Evolutionary conservation across 1,140 invertebrate species (phyloP), one percentile per base, ranked within the genome.

Genomic region (Papilio helenus): DNA sequence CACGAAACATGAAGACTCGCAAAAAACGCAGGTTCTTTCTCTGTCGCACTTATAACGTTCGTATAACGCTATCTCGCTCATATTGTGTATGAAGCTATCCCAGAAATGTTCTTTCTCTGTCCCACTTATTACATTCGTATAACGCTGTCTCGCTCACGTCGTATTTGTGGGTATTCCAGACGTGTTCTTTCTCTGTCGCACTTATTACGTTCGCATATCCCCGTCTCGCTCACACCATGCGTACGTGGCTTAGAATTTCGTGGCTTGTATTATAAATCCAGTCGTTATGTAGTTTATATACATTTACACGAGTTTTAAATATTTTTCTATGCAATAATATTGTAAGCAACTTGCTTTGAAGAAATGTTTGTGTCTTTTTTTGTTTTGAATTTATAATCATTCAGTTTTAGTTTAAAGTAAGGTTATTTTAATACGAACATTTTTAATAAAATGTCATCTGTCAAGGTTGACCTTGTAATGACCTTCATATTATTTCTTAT

Each of bases 291-390:
- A 68, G 61, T 68, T 68, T 29, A 68, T 29, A 68, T 68, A 68
- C 26, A 68, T 68, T 68, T 68, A 68, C 61, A 68, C 61, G 61
- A 68, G 61, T 68, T 68, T 68, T 68, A 68, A 68, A 68, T 68
- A 68, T 68, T 68, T 68, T 68, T 68, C 61, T 68, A 68, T 68
- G 61, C 26, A 68, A 68, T 29, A 68, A 29, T 68, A 68, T 68
- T 16, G 26, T 68, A 68, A 68, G 61, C 10, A 68, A 68, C 16
- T 29, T 29, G 61, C 61, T 68, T 68, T 68, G 12, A 65, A 26
- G 23, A 20, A 58, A 20, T 9, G 23, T 65, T 9, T 58, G n/a
- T 58, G 55, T 20, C 18, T 23, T 9, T 23, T 68, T 68, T 68
- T 68, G 26, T 68, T 68, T 68, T 34, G 61, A 29, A 29, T 65